Conservation (phyloP, 2,797 vertebrate species). For the Chelidonichthys spinosus region DNA sequence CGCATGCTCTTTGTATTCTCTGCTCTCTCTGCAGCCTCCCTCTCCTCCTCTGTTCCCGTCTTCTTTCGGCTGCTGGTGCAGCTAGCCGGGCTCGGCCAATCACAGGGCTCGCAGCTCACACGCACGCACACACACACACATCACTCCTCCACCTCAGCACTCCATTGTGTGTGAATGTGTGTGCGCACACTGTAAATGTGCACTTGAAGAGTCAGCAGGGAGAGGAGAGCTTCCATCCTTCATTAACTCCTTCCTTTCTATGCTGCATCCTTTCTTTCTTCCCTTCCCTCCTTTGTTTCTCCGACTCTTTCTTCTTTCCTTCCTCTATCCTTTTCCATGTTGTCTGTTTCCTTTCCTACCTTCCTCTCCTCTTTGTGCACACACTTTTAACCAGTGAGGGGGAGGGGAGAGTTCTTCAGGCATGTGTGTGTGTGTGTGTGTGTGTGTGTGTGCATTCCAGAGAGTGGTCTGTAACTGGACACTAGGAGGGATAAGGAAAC, state of each 20-base stretch:
- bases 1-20: constrained; percentile 71
- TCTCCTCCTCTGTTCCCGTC: constrained; percentile 56
- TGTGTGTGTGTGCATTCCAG: constrained; percentile 52
- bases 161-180: constrained; percentile 51
- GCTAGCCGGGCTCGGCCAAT: constrained; percentile 72
- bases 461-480: constrained; percentile 56
- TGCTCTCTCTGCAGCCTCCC: constrained; percentile 64
- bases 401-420: constrained; percentile 44
- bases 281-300: constrained; percentile 1
- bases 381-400: constrained; percentile 45
- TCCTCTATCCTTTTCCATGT: background rate
- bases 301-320: constrained; percentile 4
- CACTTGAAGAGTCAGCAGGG: constrained; percentile 63
- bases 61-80: constrained; percentile 75
- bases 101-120: constrained; percentile 59
- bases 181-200: constrained; percentile 29
- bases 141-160: constrained; percentile 63
- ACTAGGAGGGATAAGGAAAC: constrained; percentile 6
- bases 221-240: constrained; percentile 26
- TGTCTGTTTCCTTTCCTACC: background rate
- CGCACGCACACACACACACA: constrained; percentile 50
- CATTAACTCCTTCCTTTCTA: constrained; percentile 19
- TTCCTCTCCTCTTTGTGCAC: constrained; percentile 18
- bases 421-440: constrained; percentile 18
- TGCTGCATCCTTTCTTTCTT: too few relatives aligned